Conservation (phyloP, 2,888 invertebrate species). For the Bursaphelenchus okinawaensis region DNA sequence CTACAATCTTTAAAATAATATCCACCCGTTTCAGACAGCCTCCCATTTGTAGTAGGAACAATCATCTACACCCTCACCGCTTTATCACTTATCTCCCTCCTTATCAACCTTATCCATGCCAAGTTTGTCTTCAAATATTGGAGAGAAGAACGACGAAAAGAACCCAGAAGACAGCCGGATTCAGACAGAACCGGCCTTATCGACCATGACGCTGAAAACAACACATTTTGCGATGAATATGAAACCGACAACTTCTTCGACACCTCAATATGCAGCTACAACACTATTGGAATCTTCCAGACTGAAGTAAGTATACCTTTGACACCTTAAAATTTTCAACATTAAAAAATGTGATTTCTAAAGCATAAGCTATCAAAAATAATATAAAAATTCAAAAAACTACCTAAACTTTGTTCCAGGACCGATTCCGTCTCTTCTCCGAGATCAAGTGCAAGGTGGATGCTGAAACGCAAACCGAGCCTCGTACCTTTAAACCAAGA, state of each 20-base stretch:
- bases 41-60: not conserved
- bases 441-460: not conserved
- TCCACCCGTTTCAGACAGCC: no score
- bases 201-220: not conserved
- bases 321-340: no score
- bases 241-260: not conserved
- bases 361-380: not conserved
- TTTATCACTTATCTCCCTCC: not conserved
- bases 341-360: no score
- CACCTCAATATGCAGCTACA: not conserved
- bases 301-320: constrained; percentile 12
- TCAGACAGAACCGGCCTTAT: not conserved
- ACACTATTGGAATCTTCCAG: constrained; percentile 14
- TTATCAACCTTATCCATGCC: not conserved
- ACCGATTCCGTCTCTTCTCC: not conserved
- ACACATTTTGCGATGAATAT: not conserved
- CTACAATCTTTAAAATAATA: no score
- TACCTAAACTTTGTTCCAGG: not conserved
- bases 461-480: not conserved
- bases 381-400: not conserved
- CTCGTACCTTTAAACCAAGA: not conserved
- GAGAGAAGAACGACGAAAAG: not conserved
- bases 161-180: not conserved
- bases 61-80: not conserved
- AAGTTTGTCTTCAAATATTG: not conserved